Base-by-base conservation (phyloP, 2,888 invertebrate species). In the Empis stercorea region DNA sequence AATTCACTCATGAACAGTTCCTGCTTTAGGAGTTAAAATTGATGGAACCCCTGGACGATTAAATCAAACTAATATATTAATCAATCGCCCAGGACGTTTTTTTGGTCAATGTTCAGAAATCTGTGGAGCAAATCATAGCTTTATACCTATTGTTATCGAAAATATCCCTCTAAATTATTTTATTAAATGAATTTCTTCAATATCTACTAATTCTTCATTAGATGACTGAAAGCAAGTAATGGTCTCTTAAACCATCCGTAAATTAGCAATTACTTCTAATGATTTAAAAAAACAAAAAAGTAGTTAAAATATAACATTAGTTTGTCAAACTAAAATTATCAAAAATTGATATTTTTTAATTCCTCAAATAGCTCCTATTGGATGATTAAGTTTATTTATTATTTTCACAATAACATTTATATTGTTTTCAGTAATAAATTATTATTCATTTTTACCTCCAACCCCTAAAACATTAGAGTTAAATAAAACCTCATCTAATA, bases 41-140 rank as follows among this genome's bases (percentile, higher is more conserved):
- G 80, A 81, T 68, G 77, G 76, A 16, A 75, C 76, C 0, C 80
- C 79, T 0, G 79, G 80, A 0, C 79, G 80, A 39, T 55, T 80
- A 64, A 80, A 80, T 57, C 78, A 80, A 78, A 72, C 70, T 60
- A 75, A 70, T 57, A 75, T 82, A 64, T 70, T 71, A 57, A 72
- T 76, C 57, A 79, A 75, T 54, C 76, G 77, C 3, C 73, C 79
- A 1, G 81, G 83, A 39, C 57, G 83, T 62, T 80, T 74, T 67
- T 84, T 70, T 68, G 83, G 84, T 0, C 83, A 85, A 76, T 86
- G 84, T 64, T 85, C 84, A 56, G 84, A 86, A 77, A 84, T 86
- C 72, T 86, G 84, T 71, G 84, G 84, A 1, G 76, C 79, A 46
- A 84, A 86, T 64, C 84, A 86, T 65, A 81, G 81, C 49, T 85